Evolutionary conservation across 2,888 invertebrate genomes (phyloP), one percentile per base, ranked within the genome.

Genomic region (Cyclophora punctaria): DNA sequence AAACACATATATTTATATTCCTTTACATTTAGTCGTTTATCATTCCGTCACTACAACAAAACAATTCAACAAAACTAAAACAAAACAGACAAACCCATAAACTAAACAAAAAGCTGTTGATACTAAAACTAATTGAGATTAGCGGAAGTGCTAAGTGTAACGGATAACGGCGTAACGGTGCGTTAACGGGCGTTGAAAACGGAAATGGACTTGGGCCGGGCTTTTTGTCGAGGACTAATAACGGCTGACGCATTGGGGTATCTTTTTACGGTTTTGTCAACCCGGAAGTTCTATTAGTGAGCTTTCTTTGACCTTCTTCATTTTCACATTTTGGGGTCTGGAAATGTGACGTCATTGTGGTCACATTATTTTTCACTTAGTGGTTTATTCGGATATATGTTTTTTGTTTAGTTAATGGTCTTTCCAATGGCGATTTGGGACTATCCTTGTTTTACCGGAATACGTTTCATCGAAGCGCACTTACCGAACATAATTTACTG

Each of bases 101-200:
- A 37, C 4, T 37, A 37, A 37, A 44, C 51, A 55, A 55, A 56
- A 51, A 49, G 52, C 49, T 52, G 48, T 53, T 48, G 49, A 56
- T 56, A 46, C 50, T 34, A 6, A 35, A 42, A 52, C 52, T 59
- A 59, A 58, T 57, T 55, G 59, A 59, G 59, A 59, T 59, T 56
- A 59, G 58, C 53, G 56, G 57, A 59, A 58, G 59, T 53, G 59
- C 58, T 59, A 59, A 59, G 53, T 59, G 59, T 59, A 58, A 59
- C 56, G 59, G 59, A 59, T 59, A 58, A 59, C 56, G 58, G 55
- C 51, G 58, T 58, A 55, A 59, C 59, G 59, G 58, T 53, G 58
- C 59, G 58, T 59, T 58, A 59, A 59, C 59, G 55, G 58, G 4
- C 56, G 59, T 48, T 55, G 58, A 53, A 52, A 55, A 48, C 57